Percentiles rank a stretch among this genome's conserved stretches.
phyloP scores from a whole-genome alignment of 2,888 invertebrate genomes.

The Cheilosia pagana region DNA sequence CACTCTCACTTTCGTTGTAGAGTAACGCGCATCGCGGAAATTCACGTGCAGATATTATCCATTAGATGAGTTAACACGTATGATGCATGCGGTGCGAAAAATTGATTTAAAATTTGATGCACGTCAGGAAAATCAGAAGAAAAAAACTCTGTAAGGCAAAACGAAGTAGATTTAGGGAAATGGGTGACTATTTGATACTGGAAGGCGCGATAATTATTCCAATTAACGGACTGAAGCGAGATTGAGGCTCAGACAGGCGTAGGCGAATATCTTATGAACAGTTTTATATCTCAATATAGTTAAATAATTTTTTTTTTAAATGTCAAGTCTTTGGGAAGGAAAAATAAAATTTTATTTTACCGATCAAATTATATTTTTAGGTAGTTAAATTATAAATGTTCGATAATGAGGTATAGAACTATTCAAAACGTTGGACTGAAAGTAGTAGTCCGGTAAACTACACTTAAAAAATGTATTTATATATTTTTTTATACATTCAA shows the following conservation, averaged over 20 bases:
- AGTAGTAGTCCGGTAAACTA: too few species aligned
- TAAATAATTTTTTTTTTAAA: too few species aligned
- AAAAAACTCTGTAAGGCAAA: conserved; percentile 16
- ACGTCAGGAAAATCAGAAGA: neutral
- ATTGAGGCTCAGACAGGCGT: conserved; percentile 30
- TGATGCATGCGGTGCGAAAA: conserved; percentile 4
- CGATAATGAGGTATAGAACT: too few species aligned
- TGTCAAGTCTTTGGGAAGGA: too few species aligned
- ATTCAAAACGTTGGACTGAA: too few species aligned
- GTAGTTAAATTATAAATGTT: too few species aligned
- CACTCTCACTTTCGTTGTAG: conserved; percentile 82
- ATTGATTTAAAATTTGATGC: conserved; percentile 3
- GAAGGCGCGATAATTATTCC: conserved; percentile 50
- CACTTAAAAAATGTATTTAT: too few species aligned
- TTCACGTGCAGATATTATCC: conserved; percentile 54
- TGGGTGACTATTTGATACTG: conserved; percentile 50
- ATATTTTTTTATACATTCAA: too few species aligned
- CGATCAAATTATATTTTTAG: too few species aligned
- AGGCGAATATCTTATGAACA: neutral
- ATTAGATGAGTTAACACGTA: conserved; percentile 50
- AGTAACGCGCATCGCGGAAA: conserved; percentile 64
- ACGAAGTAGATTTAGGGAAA: conserved; percentile 62
- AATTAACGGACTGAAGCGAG: conserved; percentile 35
- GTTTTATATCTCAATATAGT: too few species aligned
- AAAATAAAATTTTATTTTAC: too few species aligned